phyloP scores from a whole-genome alignment of 2,113 vertebrate species.

The Gavialis gangeticus region DNA sequence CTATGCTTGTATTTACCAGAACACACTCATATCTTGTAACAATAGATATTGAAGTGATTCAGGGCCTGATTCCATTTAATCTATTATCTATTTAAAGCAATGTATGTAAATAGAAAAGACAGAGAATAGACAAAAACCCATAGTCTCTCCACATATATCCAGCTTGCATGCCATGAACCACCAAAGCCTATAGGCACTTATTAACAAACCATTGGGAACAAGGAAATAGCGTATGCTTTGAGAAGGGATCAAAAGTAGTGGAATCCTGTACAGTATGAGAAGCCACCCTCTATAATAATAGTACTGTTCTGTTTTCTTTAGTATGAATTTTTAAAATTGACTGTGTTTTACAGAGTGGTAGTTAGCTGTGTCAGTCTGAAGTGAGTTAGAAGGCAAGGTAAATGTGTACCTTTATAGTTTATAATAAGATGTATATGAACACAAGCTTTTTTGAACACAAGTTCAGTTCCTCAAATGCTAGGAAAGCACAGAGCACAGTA shows the following conservation, averaged over 20 bases:
- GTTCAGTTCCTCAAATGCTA: too few relatives aligned
- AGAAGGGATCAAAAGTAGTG: background rate
- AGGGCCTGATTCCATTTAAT: background rate
- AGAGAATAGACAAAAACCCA: background rate
- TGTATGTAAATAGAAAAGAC: background rate
- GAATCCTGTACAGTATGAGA: background rate
- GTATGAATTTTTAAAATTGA: too few relatives aligned
- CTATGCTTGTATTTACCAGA: too few relatives aligned
- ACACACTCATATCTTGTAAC: background rate
- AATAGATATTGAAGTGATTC: background rate
- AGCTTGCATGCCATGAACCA: background rate
- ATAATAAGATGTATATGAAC: too few relatives aligned
- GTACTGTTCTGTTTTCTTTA: background rate
- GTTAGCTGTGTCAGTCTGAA: too few relatives aligned
- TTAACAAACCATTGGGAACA: background rate
- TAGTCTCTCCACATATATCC: fast-evolving
- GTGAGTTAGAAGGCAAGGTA: too few relatives aligned
- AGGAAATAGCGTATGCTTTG: background rate
- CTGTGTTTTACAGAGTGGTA: too few relatives aligned
- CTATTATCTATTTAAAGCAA: background rate
- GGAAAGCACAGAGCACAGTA: too few relatives aligned
- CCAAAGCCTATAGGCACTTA: fast-evolving
- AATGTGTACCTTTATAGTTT: too few relatives aligned
- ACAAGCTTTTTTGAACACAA: too few relatives aligned
- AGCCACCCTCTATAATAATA: background rate